Conservation (phyloP, 2,113 vertebrate species). For the Prinia subflava region DNA sequence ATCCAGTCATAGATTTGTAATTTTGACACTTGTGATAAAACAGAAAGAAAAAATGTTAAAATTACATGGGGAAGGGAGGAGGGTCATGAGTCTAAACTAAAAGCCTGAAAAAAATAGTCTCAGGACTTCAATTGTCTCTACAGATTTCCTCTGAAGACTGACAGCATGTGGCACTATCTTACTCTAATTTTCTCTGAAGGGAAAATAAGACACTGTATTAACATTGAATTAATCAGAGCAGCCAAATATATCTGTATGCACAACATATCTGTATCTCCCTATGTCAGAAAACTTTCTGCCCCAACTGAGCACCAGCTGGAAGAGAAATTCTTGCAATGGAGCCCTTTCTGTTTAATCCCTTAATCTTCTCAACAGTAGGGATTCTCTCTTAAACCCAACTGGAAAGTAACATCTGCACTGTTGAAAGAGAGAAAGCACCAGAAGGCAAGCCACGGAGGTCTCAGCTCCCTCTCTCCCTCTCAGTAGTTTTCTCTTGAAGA, state of each 20-base stretch:
- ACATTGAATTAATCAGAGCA: constrained; percentile 20
- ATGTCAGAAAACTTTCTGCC: constrained; percentile 16
- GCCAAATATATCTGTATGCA: background rate
- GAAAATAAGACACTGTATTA: constrained; percentile 9
- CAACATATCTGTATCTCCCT: background rate
- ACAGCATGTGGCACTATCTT: background rate
- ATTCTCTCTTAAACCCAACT: constrained; percentile 60
- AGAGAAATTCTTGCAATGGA: constrained; percentile 56
- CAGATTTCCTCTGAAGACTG: background rate
- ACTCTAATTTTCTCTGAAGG: constrained; percentile 24
- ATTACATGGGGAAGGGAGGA: background rate
- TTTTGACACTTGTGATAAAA: background rate
- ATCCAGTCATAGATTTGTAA: background rate
- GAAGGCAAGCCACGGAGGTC: constrained; percentile 20
- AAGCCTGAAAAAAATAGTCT: background rate
- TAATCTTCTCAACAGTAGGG: constrained; percentile 73
- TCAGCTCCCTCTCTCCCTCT: background rate
- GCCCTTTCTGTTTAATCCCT: constrained; percentile 64
- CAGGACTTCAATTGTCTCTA: background rate
- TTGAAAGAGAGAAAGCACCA: constrained; percentile 19
- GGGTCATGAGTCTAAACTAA: background rate
- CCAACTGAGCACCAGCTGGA: constrained; percentile 59
- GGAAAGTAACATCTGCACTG: constrained; percentile 65
- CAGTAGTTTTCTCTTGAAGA: constrained; percentile 17
- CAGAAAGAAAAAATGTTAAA: background rate